Evolutionary conservation across 2,888 invertebrate species (phyloP), one percentile per base, ranked within the genome.

Genomic region (Stegana nigrithorax): DNA sequence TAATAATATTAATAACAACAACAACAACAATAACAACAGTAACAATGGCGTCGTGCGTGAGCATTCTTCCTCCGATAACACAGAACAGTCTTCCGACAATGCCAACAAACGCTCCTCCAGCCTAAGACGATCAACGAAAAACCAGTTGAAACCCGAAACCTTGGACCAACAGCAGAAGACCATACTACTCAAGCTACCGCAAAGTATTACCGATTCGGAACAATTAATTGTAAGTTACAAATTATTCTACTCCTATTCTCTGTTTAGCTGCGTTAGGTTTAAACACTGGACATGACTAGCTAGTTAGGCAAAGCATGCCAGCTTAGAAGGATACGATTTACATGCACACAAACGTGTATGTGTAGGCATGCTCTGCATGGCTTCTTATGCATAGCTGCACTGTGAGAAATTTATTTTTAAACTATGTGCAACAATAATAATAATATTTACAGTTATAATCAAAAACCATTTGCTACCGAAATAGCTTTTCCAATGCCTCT

Each of bases 11-110:
- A 58, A 70, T 72, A 70, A 65, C 59, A 53, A 61, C 68, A 36
- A 63, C 32, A 32, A 0, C 68, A 68, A 5, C 68, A 66, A 8
- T 70, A 67, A 39, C 70, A 69, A 1, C 65, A 66, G 8, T 61
- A 62, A 14, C 65, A 36, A n/a, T n/a, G n/a, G n/a, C n/a, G 14
- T 29, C 32, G 47, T 70, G 65, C 67, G 62, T 17, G 66, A 66
- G 64, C 78, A 77, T 65, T 85, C 86, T 14, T 86, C 86, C 23
- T 85, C 86, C 2, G 86, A 86, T 55, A 85, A 85, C 64, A 86
- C 86, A 0, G 86, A 85, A 53, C 76, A 83, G 53, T 85, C 85
- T 19, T 36, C 78, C 56, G 83, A 82, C 42, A 71, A 73, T 63
- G 69, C 70, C 10, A 61, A 62, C 51, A 17, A 65, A 2, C 74